Evolutionary conservation across 37 sponge, comb jelly and placozoan genomes (phyloP).

Genomic region (Cliona cf. orientalis): DNA sequence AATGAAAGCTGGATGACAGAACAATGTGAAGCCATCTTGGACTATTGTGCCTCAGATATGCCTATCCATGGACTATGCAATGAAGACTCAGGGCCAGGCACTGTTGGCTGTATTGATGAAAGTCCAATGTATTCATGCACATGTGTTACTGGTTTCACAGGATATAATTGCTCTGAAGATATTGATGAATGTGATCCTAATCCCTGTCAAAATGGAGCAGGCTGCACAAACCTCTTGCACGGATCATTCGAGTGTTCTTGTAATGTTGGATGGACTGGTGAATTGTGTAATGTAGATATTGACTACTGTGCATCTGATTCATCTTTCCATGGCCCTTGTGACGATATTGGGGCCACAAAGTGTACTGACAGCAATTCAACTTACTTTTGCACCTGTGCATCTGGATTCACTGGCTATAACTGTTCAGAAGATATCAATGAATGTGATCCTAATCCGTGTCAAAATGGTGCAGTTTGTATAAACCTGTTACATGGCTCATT

Average conservation of each 20-base stretch:
- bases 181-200: conserved; percentile 59
- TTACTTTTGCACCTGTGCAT: conserved; percentile 41
- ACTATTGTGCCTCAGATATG: too few species aligned
- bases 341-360: conserved; percentile 45
- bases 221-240: conserved; percentile 5
- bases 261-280: conserved; percentile 66
- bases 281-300: conserved; percentile 56
- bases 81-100: too few species aligned
- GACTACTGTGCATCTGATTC: conserved; percentile 58
- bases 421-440: conserved; percentile 20
- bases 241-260: conserved; percentile 54
- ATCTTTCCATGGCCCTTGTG: conserved; percentile 20
- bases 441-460: conserved; percentile 32
- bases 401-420: conserved; percentile 25
- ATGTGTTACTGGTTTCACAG: conserved; percentile 69
- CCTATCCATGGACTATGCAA: too few species aligned
- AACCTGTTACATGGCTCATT: conserved; percentile 11
- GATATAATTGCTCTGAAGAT: conserved; percentile 46
- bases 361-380: conserved; percentile 25
- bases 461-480: conserved; percentile 60
- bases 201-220: conserved; percentile 50
- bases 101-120: conserved; percentile 42
- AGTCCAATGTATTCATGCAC: conserved; percentile 18
- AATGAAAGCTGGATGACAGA: too few species aligned
- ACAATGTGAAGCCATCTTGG: too few species aligned